Evolutionary conservation across 2,113 vertebrate species (phyloP).

Genomic region (Propithecus coquereli): DNA sequence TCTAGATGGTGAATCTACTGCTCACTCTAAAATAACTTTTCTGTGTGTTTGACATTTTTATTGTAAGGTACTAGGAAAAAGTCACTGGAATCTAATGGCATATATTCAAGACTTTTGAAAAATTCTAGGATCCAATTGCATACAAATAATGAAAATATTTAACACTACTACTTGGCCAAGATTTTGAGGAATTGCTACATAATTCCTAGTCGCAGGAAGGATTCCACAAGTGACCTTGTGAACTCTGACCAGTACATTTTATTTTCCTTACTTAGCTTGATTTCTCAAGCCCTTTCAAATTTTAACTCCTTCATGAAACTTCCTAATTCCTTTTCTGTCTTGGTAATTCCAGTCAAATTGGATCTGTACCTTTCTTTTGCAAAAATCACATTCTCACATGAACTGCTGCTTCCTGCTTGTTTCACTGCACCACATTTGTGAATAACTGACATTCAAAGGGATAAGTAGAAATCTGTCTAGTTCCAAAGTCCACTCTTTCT

Average conservation of each 20-base stretch:
- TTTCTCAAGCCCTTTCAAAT: constrained; percentile 10
- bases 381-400: background rate
- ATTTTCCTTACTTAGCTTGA: constrained; percentile 2
- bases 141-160: constrained; percentile 19
- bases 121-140: background rate
- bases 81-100: background rate
- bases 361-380: background rate
- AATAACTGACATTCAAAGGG: background rate
- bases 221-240: constrained; percentile 1
- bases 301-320: background rate
- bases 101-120: background rate
- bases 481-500: background rate
- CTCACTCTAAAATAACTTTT: background rate
- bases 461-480: background rate
- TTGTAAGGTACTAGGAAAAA: background rate
- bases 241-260: constrained; percentile 7
- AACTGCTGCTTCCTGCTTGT: background rate
- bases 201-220: constrained; percentile 13
- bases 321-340: background rate
- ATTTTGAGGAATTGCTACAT: constrained; percentile 29
- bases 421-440: background rate
- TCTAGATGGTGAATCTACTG: background rate
- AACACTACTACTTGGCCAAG: constrained; percentile 11
- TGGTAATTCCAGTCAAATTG: background rate
- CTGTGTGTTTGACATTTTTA: background rate